Percentiles rank a stretch among this genome's conserved stretches.
Conservation (phyloP, 2,113 vertebrate species). For the Coracopsis vasa region DNA sequence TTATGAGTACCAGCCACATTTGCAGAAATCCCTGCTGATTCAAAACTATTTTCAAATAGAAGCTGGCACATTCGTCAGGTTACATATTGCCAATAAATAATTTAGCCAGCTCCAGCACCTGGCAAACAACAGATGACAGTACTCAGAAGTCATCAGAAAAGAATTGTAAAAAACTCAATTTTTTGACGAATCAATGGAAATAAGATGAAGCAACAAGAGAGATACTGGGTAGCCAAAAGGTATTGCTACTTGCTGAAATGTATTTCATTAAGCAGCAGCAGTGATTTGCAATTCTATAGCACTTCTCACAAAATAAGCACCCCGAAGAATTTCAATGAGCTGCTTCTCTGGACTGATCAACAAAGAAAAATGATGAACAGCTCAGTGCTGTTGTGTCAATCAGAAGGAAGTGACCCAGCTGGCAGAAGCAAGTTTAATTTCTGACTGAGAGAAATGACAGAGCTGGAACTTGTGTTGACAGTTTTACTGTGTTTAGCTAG, state of each 20-base stretch:
- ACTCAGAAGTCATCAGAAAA: constrained; percentile 7
- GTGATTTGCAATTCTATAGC: constrained; percentile 28
- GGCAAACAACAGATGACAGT: neutral
- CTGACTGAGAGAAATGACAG: neutral
- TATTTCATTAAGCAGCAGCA: constrained; percentile 27
- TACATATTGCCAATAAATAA: constrained; percentile 30
- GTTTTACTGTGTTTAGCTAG: neutral
- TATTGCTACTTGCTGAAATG: constrained; percentile 15
- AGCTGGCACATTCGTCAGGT: neutral
- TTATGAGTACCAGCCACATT: neutral
- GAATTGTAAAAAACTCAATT: neutral
- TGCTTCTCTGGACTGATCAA: neutral
- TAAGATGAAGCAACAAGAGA: neutral
- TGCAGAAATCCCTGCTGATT: constrained; percentile 10
- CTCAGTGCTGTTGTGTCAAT: neutral
- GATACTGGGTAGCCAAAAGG: neutral
- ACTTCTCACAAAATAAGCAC: neutral
- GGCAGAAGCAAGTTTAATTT: constrained; percentile 23
- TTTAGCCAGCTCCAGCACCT: constrained; percentile 8
- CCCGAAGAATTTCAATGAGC: constrained; percentile 7
- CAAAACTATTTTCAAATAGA: constrained; percentile 19
- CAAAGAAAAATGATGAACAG: neutral
- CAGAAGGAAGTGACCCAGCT: constrained; percentile 1
- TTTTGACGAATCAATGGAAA: neutral
- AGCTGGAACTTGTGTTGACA: neutral